Base-by-base conservation (phyloP, 2,888 invertebrate species). In the Macrosoma leucophasiata region DNA sequence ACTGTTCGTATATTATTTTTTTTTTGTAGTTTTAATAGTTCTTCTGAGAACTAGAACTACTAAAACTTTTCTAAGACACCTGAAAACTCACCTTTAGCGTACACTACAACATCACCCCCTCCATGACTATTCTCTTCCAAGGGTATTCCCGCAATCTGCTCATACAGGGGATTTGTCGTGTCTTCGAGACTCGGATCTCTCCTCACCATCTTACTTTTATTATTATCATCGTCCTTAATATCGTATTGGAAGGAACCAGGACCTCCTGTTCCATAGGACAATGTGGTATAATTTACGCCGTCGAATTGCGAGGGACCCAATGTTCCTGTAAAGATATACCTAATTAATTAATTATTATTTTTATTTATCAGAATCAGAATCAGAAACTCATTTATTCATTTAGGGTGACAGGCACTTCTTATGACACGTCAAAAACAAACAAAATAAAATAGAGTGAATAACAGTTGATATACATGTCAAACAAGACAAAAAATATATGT, bases 51-150 rank as follows among this genome's bases (percentile, higher is more conserved):
- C n/a, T n/a, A n/a, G n/a, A n/a, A n/a, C n/a, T n/a, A n/a, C n/a
- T n/a, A n/a, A n/a, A n/a, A n/a, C n/a, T 7, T 7, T 10, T 14
- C 18, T 23, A 4, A 13, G 11, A 15, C 18, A 13, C 14, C n/a
- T 15, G 8, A 33, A 5, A n/a, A 29, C 36, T 47, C 34, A 81
- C 93, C 94, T 70, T 81, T 86, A 14, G 96, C 95, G 71, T 94
- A 95, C 31, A 96, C 87, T 1, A 89, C 84, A 0, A 96, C 96
- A 68, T 97, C 96, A 10, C 93, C 92, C 0, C 95, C 95, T 0
- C 93, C 91, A 48, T 95, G 95, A 18, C 89, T 86, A 53, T 91
- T 93, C 62, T 94, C 93, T 46, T 90, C 87, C 3, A 89, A 86
- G 43, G 87, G 84, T 18, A 93, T 87, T 0, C 87, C 88, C 1